Base-by-base conservation (phyloP, 2,113 vertebrate species). In the Columbina picui region DNA sequence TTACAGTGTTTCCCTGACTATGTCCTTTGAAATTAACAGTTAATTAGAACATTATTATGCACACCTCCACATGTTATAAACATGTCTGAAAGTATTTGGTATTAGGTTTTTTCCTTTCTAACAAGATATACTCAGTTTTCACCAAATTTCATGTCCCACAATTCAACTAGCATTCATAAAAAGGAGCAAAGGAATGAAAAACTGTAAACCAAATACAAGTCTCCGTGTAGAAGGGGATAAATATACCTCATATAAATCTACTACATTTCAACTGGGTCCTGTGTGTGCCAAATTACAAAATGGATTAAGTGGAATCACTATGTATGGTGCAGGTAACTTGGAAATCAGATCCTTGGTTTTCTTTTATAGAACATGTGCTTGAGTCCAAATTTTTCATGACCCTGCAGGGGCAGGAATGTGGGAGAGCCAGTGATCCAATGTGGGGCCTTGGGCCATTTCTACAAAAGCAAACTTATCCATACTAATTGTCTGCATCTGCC, bases 361-460 rank as follows among this genome's bases (percentile, higher is more conserved):
- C 25, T 64, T 61, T 61, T 22, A 10, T 4, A 69, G 7, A 34
- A 17, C 38, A 39, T 14, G 3, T 19, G 5, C 12, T 63, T 69
- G 16, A 78, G 32, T 52, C 27, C 39, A 41, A 80, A 7, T 4
- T 80, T 87, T 18, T 56, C 3, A 3, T 39, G 39, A 34, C 7
- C 7, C 12, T 57, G 21, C 16, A 63, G 21, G 47, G 32, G 55
- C 5, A 34, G 9, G 13, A 32, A 39, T 29, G 15, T 22, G 27
- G 25, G 27, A 84, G n/a, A 56, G 8, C 2, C 23, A 36, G 1
- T 36, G 27, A 27, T 49, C 23, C 9, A 38, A 5, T 13, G 32
- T 7, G 5, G 0, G 1, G 7, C 5, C 20, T 56, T 39, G 34
- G 6, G 20, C 5, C 39, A 3, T 14, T 89, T 49, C 23, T 65